These are phyloP conservation scores for Oenanthe melanoleuca DNA, from an alignment of 2,113 vertebrate genomes.

Conservation along the genomic window DNA sequence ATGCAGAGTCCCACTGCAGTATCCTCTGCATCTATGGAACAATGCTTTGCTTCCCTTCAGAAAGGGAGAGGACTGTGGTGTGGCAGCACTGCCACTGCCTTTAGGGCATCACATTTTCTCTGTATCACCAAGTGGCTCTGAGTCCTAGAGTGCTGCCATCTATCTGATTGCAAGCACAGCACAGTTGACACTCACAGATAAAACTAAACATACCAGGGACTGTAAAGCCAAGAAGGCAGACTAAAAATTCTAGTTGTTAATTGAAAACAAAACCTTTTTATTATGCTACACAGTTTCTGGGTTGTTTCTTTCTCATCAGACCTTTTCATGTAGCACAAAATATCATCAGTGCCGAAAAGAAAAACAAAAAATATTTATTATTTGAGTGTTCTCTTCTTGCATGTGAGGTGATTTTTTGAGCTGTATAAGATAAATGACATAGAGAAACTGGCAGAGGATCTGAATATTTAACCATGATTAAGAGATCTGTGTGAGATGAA, in stretches of 20 bases:
- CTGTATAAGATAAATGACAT: background rate
- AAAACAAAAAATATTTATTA: background rate
- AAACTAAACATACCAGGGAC: background rate
- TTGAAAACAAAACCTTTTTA: background rate
- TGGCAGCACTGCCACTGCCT: background rate
- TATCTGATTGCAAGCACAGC: background rate
- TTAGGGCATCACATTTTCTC: background rate
- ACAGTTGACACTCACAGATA: background rate
- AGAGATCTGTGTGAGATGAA: background rate
- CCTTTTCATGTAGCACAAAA: background rate
- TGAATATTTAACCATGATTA: slow-evolving; percentile 51
- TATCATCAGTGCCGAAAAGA: background rate
- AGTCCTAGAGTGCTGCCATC: background rate
- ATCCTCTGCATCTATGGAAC: background rate
- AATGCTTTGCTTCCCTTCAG: background rate
- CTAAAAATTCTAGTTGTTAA: background rate
- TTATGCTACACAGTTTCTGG: background rate
- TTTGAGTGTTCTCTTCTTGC: background rate
- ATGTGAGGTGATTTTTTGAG: background rate
- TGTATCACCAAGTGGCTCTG: background rate
- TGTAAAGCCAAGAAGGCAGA: background rate
- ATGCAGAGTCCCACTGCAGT: background rate
- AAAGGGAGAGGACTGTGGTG: background rate
- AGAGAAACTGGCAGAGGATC: background rate
- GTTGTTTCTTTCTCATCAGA: background rate